Evolutionary conservation across 2,113 vertebrate genomes (phyloP).

Genomic region (Phyllostomus discolor): DNA sequence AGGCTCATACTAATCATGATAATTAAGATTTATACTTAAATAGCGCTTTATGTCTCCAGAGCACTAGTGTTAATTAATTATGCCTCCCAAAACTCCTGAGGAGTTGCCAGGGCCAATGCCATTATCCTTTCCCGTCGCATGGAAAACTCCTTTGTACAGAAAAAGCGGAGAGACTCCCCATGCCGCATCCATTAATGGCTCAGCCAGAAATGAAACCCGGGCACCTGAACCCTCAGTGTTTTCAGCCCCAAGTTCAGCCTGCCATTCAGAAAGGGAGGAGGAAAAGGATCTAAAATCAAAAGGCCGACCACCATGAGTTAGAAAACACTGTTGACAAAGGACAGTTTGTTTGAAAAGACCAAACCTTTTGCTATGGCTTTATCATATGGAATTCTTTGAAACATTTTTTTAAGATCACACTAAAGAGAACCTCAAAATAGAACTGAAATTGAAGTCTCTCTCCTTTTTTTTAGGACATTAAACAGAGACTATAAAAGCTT

Average conservation of each 20-base stretch:
- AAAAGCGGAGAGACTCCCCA: background rate
- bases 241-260: background rate
- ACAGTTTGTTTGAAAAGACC: background rate
- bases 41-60: conserved; percentile 52
- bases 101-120: conserved; percentile 13
- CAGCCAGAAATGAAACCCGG: background rate
- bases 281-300: background rate
- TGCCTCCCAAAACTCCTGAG: conserved; percentile 21
- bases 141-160: conserved; percentile 22
- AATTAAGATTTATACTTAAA: conserved; percentile 70
- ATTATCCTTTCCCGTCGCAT: background rate
- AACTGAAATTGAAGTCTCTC: background rate
- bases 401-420: conserved; percentile 32
- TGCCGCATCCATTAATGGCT: background rate
- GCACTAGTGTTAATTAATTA: conserved; percentile 60
- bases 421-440: conserved; percentile 12
- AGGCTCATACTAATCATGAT: conserved; percentile 33
- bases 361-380: background rate
- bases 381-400: background rate
- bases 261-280: background rate
- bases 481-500: background rate
- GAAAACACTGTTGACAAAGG: background rate
- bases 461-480: background rate
- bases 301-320: background rate
- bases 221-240: background rate